Base-by-base conservation (phyloP, 2,797 vertebrate genomes). In the Chrysolophus pictus region DNA sequence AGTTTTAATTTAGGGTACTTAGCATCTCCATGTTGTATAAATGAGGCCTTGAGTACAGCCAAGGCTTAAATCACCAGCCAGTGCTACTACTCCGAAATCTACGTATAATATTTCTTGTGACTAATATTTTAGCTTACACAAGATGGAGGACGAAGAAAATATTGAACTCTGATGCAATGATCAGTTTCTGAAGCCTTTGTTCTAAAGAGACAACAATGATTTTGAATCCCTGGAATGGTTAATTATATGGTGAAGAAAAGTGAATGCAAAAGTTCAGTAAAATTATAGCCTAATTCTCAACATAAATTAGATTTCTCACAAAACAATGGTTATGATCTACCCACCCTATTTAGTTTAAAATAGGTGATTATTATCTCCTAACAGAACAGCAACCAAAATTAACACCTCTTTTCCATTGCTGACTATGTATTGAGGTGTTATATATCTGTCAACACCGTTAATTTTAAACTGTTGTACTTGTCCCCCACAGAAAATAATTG, bases 241-340 rank as follows among this genome's bases (percentile, higher is more conserved):
- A 97, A 97, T 97, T 97, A 97, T 47, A 95, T 72, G 64, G 78
- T 84, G 93, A 97, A 95, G 95, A 93, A 97, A 97, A 96, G 82
- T 91, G 84, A 96, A 97, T 65, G 63, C 33, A 83, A 73, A 96
- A 96, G 95, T 93, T 88, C 88, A 96, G 83, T 92, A 78, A 96
- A 96, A 97, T 97, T 97, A 96, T 37, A 97, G 90, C n/a, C 96
- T 90, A 96, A 94, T 96, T 96, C 90, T 96, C 72, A 89, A 95
- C 59, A 10, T 93, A 96, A 96, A 97, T 95, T 96, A 96, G 87
- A 94, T 96, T 96, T 97, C 90, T 53, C 76, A 88, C 35, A 95
- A 97, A 95, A 79, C 90, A 93, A 88, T 84, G 85, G 81, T 88
- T 93, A 90, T 89, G 72, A 88, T 93, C 79, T 91, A 90, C 49